Percentiles rank a stretch among this genome's conserved stretches.
phyloP scores from a whole-genome alignment of 2,888 invertebrate genomes.

The Atrina japonica region DNA sequence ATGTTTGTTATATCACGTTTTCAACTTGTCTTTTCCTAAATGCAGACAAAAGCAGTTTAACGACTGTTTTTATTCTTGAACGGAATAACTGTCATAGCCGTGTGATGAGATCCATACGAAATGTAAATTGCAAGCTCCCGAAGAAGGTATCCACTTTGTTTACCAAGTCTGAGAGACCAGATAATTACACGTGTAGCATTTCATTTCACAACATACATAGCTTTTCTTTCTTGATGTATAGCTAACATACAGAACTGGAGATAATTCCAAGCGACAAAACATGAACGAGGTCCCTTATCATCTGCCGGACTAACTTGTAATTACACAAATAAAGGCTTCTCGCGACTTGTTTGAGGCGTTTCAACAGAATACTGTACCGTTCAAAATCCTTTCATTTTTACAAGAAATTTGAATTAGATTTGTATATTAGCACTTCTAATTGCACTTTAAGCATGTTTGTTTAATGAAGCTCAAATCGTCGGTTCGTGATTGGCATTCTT shows the following conservation, averaged over 20 bases:
- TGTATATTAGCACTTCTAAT: slow-evolving; percentile 5
- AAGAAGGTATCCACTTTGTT: slow-evolving; percentile 6
- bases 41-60: neutral
- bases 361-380: slow-evolving; percentile 29
- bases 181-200: slow-evolving; percentile 26
- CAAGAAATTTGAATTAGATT: slow-evolving; percentile 6
- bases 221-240: slow-evolving; percentile 19
- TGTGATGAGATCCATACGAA: slow-evolving; percentile 12
- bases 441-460: slow-evolving; percentile 16
- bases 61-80: neutral
- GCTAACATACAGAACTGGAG: no score
- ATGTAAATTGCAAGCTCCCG: slow-evolving; percentile 5
- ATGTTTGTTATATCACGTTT: no score
- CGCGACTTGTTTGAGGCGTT: slow-evolving; percentile 33
- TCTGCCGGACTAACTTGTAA: slow-evolving; percentile 23
- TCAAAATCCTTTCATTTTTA: neutral
- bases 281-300: slow-evolving; percentile 11
- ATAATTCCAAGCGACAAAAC: no score
- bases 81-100: neutral
- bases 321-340: slow-evolving; percentile 20
- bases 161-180: neutral
- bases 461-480: slow-evolving; percentile 17
- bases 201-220: slow-evolving; percentile 16
- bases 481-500: no score
- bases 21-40: no score